These are phyloP conservation scores for Horisme vitalbata DNA, from an alignment of 2,888 invertebrate genomes.

Conservation along the genomic window DNA sequence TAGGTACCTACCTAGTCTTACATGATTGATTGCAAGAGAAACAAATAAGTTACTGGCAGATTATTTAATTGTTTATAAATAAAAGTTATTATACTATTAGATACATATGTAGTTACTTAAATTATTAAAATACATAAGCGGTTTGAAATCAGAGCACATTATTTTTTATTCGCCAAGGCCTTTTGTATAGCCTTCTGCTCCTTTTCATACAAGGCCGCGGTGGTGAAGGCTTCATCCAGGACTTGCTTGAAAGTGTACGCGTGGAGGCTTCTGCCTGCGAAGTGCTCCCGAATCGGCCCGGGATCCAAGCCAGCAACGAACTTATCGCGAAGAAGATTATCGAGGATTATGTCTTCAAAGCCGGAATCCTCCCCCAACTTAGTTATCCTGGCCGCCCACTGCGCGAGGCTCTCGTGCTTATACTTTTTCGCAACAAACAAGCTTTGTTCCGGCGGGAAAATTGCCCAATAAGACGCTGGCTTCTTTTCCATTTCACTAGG, in stretches of 20 bases:
- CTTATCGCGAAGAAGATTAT: conserved; percentile 6
- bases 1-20: too few species aligned
- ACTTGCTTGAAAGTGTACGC: conserved; percentile 8
- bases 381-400: conserved; percentile 10
- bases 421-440: conserved; percentile 1
- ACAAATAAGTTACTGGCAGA: too few species aligned
- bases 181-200: background rate
- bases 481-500: background rate
- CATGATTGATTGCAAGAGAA: too few species aligned
- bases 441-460: background rate
- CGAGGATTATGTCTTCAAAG: background rate
- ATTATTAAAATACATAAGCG: too few species aligned
- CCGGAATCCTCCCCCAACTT: conserved; percentile 2
- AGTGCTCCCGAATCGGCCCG: background rate
- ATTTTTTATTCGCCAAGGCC: background rate
- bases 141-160: too few species aligned
- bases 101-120: too few species aligned
- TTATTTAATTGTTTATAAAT: too few species aligned
- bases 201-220: background rate
- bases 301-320: conserved; percentile 7
- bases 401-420: conserved; percentile 5
- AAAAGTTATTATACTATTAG: too few species aligned
- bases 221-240: conserved; percentile 7
- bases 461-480: background rate
- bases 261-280: background rate